Evolutionary conservation across 2,888 invertebrate species (phyloP), one percentile per base, ranked within the genome.

Genomic region (Aphidius colemani): DNA sequence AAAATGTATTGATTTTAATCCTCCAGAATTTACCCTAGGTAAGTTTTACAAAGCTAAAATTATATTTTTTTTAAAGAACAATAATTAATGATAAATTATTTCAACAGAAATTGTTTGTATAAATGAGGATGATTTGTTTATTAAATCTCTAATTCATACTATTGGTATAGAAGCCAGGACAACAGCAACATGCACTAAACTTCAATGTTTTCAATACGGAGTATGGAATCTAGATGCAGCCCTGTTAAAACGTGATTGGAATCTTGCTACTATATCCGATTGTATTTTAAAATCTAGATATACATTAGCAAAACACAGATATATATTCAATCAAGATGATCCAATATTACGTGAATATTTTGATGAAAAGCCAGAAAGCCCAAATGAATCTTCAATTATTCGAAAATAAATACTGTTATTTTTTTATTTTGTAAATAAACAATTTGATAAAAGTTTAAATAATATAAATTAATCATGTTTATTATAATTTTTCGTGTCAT

Each of bases 1-100:
- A 41, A 93, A 91, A 80, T 91, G 96, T 82, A 87, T 93, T 3
- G 85, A 92, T 67, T 96, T 94, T 79, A 83, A 90, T 39, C 86
- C 89, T 10, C 98, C 98, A 0, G 84, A 93, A 70, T 96, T 98
- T 77, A 91, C 90, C 10, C 82, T 98, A 76, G 93, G 93, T 93
- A 84, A 77, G 9, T n/a, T 18, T 18, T 59, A 64, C 44, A 51
- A 44, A 43, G 7, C 5, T 53, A 62, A 55, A 51, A 55, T 39
- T 39, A 30, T 9, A 61, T 30, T 9, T 49, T 30, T 48, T 60
- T 39, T 4, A 13, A 48, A 10, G 0, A 30, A 30, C 5, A 18
- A 18, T 18, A 18, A 18, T 18, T 30, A 30, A 30, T 41, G 6
- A 46, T 18, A 46, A 46, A n/a, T 53, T 7, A 30, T 18, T 43